Evolutionary conservation across 2,888 invertebrate genomes (phyloP), one percentile per base, ranked within the genome.

Genomic region (Gymnoscelis rufifasciata): DNA sequence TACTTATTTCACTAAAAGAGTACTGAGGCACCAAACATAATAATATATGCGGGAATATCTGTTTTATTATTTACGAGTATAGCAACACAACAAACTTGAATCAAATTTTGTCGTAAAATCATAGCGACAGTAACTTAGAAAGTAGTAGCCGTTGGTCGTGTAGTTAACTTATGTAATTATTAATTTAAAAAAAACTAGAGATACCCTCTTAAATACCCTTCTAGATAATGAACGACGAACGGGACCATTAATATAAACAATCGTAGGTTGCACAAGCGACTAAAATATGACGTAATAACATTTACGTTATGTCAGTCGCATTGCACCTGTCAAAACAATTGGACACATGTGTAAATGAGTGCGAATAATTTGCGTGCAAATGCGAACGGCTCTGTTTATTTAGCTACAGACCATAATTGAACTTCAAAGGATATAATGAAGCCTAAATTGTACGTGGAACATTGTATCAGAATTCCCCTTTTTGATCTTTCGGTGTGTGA

Each of bases 301-400:
- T 57, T 52, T 52, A 54, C 51, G 60, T 64, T 61, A 63, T 61
- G 56, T 52, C 54, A 48, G 50, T 19, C 2, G 30, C 46, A 38
- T 41, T 48, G 53, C 68, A 68, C 65, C 67, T 68, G 68, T 59
- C 47, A 65, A 52, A 68, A 68, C 68, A 68, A 31, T 40, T 30
- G 19, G 30, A 36, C 42, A 19, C 42, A 42, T 33, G 33, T 26
- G 33, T 19, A 13, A 31, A 45, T 45, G 8, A 10, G 13, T 15
- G 38, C 39, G 19, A 37, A 37, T 19, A 40, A 46, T 46, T 37
- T 23, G 24, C 33, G 28, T 15, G 36, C 24, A 12, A 11, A 38
- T 28, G 39, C 23, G 27, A 39, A 26, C 35, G 24, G 11, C 33
- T 33, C 13, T 46, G 31, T 33, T 35, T 30, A 27, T 38, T 19